A percentile compares a stretch with the other conserved stretches of the same genome.
These are phyloP conservation scores for Elegia similella DNA, from an alignment of 2,888 invertebrate genomes.

Conservation along the genomic window DNA sequence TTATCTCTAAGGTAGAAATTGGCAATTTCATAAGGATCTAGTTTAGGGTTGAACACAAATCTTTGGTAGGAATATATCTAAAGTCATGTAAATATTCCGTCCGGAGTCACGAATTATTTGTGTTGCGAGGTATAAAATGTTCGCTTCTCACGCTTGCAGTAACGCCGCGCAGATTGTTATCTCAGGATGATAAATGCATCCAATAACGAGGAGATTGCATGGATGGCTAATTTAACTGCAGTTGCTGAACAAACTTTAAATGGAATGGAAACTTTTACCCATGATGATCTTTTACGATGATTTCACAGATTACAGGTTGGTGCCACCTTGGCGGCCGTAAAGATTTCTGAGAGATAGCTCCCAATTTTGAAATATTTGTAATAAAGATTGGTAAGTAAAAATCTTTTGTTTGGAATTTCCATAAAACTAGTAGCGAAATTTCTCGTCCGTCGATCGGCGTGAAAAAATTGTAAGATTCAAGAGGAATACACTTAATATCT, in stretches of 20 bases:
- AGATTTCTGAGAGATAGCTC: no score
- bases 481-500: no score
- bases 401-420: no score
- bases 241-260: constrained; percentile 23
- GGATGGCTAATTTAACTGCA: constrained; percentile 28
- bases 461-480: no score
- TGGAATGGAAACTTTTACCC: background rate
- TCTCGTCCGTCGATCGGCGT: no score
- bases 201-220: constrained; percentile 35
- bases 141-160: constrained; percentile 69
- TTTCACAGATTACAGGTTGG: no score
- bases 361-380: no score
- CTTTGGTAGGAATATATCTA: background rate
- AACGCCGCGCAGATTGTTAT: constrained; percentile 61
- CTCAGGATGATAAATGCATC: constrained; percentile 61
- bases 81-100: background rate
- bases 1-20: background rate
- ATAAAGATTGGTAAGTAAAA: no score
- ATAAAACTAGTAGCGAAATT: background rate
- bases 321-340: no score
- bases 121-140: constrained; percentile 37
- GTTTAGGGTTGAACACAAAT: background rate
- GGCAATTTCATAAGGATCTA: background rate
- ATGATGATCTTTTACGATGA: background rate
- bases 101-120: constrained; percentile 52